phyloP scores from a whole-genome alignment of 2,888 invertebrate species.

The Ophion ellenae region DNA sequence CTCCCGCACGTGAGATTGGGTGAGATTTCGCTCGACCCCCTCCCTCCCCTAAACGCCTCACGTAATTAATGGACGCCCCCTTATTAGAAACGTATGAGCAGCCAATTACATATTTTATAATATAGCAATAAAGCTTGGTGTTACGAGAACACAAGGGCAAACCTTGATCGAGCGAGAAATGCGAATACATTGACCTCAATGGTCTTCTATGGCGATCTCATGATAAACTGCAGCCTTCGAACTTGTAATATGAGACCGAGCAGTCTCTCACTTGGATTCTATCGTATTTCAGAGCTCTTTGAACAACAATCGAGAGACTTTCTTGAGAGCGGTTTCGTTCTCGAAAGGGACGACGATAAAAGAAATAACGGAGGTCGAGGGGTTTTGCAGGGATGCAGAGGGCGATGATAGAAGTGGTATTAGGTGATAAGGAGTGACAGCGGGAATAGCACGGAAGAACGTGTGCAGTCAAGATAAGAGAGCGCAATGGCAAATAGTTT shows the following conservation, averaged over 20 bases:
- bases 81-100: neutral
- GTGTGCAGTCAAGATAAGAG: conserved; percentile 35
- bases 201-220: neutral
- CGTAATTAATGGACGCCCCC: too few species aligned
- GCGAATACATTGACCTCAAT: neutral
- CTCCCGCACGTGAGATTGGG: too few species aligned
- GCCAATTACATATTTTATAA: neutral
- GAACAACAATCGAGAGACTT: neutral
- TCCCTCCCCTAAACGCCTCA: too few species aligned
- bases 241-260: neutral
- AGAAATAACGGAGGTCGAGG: neutral
- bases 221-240: neutral
- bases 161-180: neutral
- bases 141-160: neutral
- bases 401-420: conserved; percentile 6
- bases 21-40: too few species aligned
- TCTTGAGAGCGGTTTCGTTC: conserved; percentile 1
- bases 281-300: neutral
- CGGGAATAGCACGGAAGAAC: conserved; percentile 24
- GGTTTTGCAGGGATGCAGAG: conserved; percentile 22
- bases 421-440: conserved; percentile 14
- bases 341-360: conserved; percentile 15
- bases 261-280: conserved; percentile 1
- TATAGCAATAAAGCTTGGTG: neutral
- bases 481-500: conserved; percentile 1